A percentile compares a stretch with the other conserved stretches of the same genome.
Conservation (phyloP, 2,888 invertebrate species). For the Mongoloraphidia duomilia region DNA sequence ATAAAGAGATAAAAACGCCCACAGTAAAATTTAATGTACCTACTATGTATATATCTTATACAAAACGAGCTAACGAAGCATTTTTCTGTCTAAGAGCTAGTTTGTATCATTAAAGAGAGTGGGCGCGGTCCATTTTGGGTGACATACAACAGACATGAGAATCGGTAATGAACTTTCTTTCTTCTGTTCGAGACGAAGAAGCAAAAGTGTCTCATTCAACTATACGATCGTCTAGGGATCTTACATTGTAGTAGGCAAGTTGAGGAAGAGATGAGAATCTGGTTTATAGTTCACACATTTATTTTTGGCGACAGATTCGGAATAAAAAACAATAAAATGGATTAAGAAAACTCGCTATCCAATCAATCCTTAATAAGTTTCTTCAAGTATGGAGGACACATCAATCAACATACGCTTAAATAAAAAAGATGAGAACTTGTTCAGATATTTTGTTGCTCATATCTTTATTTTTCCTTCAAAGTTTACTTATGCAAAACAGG, state of each 20-base stretch:
- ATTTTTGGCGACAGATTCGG: neutral
- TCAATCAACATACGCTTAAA: no score
- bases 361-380: no score
- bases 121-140: neutral
- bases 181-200: neutral
- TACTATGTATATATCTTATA: neutral
- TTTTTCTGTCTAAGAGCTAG: neutral
- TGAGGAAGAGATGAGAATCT: no score
- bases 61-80: neutral
- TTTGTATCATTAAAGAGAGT: neutral
- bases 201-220: conserved; percentile 7
- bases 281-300: no score
- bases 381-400: no score
- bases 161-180: conserved; percentile 2
- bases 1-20: no score
- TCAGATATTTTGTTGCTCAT: no score
- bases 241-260: neutral
- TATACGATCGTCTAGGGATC: conserved; percentile 6
- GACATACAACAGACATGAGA: neutral
- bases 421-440: no score
- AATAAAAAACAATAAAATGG: neutral
- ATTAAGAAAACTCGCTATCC: neutral
- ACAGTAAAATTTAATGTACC: no score
- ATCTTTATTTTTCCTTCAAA: no score
- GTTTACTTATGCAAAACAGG: no score